Conservation (phyloP, 2,797 vertebrate species). For the Sphaeramia orbicularis region DNA sequence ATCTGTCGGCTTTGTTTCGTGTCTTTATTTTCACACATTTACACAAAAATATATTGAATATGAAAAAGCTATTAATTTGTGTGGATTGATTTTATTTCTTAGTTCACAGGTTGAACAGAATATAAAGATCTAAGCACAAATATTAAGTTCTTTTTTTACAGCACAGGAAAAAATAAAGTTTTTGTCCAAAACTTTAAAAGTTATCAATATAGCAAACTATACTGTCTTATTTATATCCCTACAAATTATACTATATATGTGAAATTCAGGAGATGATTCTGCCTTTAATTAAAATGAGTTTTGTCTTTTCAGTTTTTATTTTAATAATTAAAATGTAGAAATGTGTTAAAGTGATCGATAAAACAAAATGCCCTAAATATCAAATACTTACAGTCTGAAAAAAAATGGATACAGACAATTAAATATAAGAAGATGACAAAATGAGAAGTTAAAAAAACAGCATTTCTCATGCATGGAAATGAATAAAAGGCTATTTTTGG, state of each 20-base stretch:
- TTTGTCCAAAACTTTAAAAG: neutral
- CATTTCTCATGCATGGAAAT: no score
- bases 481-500: no score
- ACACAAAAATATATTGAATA: slow-evolving; percentile 10
- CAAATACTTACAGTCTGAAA: no score
- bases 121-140: neutral
- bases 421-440: no score
- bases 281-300: neutral
- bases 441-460: no score
- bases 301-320: no score
- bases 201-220: neutral
- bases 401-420: no score
- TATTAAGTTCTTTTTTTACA: neutral
- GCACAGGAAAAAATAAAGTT: neutral
- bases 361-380: no score
- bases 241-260: neutral
- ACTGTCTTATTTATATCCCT: neutral
- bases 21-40: slow-evolving; percentile 15
- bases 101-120: neutral
- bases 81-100: neutral
- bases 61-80: slow-evolving; percentile 6
- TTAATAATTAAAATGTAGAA: neutral
- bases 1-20: slow-evolving; percentile 42
- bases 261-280: neutral
- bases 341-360: no score